Conservation (phyloP, 2,113 vertebrate species). For the Noctilio leporinus region DNA sequence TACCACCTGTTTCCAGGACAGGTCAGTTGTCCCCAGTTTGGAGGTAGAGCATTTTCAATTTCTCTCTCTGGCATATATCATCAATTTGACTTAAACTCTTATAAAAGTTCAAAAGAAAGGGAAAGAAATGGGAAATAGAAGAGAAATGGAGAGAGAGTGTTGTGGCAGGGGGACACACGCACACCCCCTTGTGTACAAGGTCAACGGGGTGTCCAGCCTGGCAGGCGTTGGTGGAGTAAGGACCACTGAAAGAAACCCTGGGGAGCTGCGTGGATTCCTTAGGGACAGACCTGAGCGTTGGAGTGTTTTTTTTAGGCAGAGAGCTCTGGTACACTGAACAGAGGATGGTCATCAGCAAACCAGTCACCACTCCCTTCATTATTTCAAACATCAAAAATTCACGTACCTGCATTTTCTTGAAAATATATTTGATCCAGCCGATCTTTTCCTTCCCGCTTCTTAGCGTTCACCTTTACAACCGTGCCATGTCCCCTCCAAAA, state of each 20-base stretch:
- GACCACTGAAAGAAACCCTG: too few species aligned
- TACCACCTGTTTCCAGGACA: background rate
- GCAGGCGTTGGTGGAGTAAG: background rate
- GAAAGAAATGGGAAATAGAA: background rate
- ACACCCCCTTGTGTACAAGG: background rate
- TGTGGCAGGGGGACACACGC: background rate
- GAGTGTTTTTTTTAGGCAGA: background rate
- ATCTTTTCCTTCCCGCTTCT: background rate
- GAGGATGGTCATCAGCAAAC: background rate
- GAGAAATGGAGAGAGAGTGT: background rate
- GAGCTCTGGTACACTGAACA: background rate
- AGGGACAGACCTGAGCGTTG: background rate
- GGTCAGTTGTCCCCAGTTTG: background rate
- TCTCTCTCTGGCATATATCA: background rate
- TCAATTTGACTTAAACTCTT: background rate
- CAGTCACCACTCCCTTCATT: background rate
- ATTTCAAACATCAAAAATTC: background rate
- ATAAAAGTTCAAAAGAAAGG: background rate
- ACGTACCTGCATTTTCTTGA: background rate
- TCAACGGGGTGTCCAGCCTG: background rate
- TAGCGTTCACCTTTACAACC: too few species aligned
- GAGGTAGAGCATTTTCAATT: background rate
- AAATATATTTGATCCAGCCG: background rate
- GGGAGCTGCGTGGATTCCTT: background rate
- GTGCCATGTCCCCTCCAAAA: background rate